phyloP scores from a whole-genome alignment of 2,797 vertebrate genomes.

The Catamblyrhynchus diadema region DNA sequence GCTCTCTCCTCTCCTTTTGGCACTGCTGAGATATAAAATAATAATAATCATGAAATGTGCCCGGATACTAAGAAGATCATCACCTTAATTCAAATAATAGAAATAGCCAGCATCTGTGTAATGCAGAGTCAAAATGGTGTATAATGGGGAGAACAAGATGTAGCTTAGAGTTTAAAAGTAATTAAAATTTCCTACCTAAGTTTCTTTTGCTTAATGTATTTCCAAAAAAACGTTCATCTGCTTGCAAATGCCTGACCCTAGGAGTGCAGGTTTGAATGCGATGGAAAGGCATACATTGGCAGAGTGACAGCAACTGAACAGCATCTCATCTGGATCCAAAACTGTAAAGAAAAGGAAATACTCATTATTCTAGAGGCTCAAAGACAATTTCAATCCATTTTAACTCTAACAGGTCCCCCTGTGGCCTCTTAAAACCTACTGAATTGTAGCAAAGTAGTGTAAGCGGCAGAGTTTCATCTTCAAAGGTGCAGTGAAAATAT shows the following conservation, averaged over 20 bases:
- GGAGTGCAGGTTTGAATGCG: conserved; percentile 38
- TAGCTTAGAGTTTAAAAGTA: conserved; percentile 50
- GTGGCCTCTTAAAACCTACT: conserved; percentile 74
- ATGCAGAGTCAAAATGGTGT: conserved; percentile 30
- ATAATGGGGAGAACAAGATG: conserved; percentile 44
- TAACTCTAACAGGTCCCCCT: conserved; percentile 66
- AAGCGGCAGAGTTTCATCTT: conserved; percentile 66
- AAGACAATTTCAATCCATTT: conserved; percentile 73
- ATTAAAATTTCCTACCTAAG: conserved; percentile 62
- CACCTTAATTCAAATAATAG: conserved; percentile 50
- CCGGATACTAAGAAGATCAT: conserved; percentile 21
- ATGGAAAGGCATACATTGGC: neutral
- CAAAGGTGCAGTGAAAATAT: conserved; percentile 69
- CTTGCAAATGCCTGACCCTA: conserved; percentile 58
- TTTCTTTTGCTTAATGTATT: conserved; percentile 60
- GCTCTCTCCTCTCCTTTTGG: conserved; percentile 19
- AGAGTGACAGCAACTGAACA: conserved; percentile 59
- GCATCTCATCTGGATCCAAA: conserved; percentile 70
- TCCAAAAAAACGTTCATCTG: neutral
- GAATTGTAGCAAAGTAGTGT: conserved; percentile 67
- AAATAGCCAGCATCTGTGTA: conserved; percentile 7
- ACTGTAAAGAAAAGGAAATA: conserved; percentile 72
- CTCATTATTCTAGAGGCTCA: conserved; percentile 72
- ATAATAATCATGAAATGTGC: conserved; percentile 32
- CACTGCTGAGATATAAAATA: conserved; percentile 35